These are phyloP conservation scores for Crocuta crocuta DNA, from an alignment of 2,113 vertebrate genomes.

Conservation along the genomic window DNA sequence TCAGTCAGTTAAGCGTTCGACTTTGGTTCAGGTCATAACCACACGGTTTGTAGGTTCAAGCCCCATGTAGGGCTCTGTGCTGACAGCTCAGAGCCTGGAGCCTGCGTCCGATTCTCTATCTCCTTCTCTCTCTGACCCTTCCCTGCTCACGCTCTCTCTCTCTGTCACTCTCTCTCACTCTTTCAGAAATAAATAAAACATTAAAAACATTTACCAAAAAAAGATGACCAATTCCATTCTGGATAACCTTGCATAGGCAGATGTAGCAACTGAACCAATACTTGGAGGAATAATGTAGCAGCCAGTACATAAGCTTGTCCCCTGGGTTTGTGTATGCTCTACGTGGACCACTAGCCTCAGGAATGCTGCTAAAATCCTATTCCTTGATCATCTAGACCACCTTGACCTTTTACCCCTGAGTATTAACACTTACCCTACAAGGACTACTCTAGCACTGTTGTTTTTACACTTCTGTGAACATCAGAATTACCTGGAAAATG, in stretches of 20 bases:
- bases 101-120: too few relatives aligned
- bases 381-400: neutral
- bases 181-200: too few relatives aligned
- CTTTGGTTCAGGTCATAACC: too few relatives aligned
- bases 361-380: neutral
- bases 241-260: neutral
- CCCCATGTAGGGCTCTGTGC: too few relatives aligned
- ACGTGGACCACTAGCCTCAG: neutral
- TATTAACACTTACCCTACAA: neutral
- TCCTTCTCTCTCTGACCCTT: too few relatives aligned
- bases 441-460: neutral
- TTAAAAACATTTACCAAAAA: too few relatives aligned
- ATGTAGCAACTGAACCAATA: neutral
- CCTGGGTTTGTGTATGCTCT: too few relatives aligned
- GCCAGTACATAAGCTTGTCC: neutral
- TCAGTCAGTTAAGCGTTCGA: too few relatives aligned
- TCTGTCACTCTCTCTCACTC: too few relatives aligned
- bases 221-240: neutral
- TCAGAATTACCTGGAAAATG: neutral
- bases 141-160: too few relatives aligned
- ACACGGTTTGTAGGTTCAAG: too few relatives aligned
- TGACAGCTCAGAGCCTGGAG: too few relatives aligned
- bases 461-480: neutral
- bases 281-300: neutral
- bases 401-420: neutral